phyloP scores from a whole-genome alignment of 2,113 vertebrate genomes.

The Urocynchramus pylzowi region DNA sequence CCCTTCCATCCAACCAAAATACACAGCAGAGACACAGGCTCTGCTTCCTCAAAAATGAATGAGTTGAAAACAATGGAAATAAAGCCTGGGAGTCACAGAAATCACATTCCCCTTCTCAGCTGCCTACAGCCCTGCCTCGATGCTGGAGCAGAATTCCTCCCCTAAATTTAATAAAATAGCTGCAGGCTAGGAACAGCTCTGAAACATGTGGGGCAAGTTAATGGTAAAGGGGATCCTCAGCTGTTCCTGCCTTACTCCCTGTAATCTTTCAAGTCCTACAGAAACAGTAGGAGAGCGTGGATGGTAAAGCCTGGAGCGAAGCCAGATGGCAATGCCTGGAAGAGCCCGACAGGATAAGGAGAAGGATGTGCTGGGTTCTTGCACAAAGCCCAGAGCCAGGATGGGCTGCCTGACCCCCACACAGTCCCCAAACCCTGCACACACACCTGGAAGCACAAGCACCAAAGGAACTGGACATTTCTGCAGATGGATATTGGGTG shows the following conservation, averaged over 20 bases:
- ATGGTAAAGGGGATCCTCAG: not conserved
- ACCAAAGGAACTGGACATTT: not conserved
- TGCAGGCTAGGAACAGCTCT: not conserved
- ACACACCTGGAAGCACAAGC: not conserved
- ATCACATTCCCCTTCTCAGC: not conserved
- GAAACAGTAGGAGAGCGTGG: rapidly evolving
- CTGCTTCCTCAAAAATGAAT: rapidly evolving
- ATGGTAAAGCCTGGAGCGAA: not conserved
- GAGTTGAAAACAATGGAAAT: not conserved
- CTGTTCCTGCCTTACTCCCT: not conserved
- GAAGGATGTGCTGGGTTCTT: not conserved
- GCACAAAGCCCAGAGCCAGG: not conserved
- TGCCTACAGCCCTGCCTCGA: not conserved
- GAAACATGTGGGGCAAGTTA: not conserved
- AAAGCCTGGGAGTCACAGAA: not conserved
- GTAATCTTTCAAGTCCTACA: not conserved
- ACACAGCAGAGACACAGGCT: not conserved
- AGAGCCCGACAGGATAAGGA: not conserved
- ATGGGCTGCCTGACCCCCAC: not conserved
- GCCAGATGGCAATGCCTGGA: not conserved
- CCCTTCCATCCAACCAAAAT: not conserved
- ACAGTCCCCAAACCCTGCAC: not conserved
- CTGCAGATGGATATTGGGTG: rapidly evolving
- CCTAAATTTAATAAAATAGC: not conserved
- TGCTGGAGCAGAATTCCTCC: not conserved